Evolutionary conservation across 2,888 invertebrate genomes (phyloP).

Genomic region (Cataglyphis albicans): DNA sequence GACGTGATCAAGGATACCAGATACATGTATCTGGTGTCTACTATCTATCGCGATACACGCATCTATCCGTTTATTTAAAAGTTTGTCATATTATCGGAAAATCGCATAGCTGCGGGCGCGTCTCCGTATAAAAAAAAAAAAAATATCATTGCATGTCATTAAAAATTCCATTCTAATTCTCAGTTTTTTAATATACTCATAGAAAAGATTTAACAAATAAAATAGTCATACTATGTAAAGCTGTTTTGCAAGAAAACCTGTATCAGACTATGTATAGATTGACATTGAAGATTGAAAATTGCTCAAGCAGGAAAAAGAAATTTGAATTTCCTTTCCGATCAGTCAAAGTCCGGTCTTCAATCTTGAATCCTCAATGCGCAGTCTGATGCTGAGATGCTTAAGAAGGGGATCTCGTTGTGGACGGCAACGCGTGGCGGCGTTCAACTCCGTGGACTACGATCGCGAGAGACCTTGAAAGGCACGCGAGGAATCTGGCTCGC

Average conservation of each 20-base stretch:
- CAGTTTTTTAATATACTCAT: background rate
- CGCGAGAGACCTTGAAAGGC: slow-evolving; percentile 72
- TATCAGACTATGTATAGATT: no score
- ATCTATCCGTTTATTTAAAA: slow-evolving; percentile 35
- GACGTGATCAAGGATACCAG: background rate
- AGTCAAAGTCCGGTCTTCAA: no score
- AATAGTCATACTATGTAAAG: background rate
- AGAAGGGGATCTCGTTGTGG: background rate
- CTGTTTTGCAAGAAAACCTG: background rate
- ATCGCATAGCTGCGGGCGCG: background rate
- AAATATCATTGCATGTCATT: no score
- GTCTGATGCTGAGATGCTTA: background rate
- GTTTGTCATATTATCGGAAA: slow-evolving; percentile 5
- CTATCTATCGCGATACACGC: background rate
- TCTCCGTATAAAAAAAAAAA: no score
- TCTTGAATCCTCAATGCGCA: no score
- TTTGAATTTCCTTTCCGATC: no score
- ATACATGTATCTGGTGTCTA: background rate
- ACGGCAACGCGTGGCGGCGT: slow-evolving; percentile 7
- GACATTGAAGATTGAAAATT: no score
- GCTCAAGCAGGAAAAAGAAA: no score
- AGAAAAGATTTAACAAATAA: no score
- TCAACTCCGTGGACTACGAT: slow-evolving; percentile 55
- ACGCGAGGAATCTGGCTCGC: slow-evolving; percentile 70
- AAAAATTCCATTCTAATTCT: background rate